Evolutionary conservation across 2,888 invertebrate species (phyloP).

Genomic region (Catocala sponsa): DNA sequence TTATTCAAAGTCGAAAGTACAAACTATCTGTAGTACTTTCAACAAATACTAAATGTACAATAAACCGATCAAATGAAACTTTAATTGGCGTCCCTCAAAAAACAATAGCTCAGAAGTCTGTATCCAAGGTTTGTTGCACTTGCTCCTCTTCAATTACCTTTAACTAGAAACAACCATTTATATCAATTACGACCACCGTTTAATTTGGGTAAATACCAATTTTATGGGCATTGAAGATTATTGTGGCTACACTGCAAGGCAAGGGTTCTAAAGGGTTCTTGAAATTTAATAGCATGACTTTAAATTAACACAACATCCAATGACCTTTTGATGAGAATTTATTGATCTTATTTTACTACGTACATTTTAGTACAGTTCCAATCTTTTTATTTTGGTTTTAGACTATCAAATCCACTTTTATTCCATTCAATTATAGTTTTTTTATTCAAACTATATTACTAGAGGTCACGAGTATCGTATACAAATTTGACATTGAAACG

Average conservation of each 20-base stretch:
- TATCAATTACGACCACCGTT: constrained; percentile 82
- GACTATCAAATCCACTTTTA: no score
- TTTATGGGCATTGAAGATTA: constrained; percentile 79
- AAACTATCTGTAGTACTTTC: not conserved
- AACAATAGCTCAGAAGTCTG: constrained; percentile 33
- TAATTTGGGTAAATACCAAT: constrained; percentile 86
- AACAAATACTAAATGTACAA: not conserved
- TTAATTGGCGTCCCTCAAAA: constrained; percentile 32
- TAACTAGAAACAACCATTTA: constrained; percentile 85
- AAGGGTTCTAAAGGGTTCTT: constrained; percentile 73
- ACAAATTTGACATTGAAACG: constrained; percentile 55
- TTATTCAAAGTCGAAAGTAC: not conserved
- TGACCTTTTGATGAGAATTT: constrained; percentile 73
- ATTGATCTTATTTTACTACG: constrained; percentile 54
- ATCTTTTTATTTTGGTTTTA: constrained; percentile 21
- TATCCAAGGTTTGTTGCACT: constrained; percentile 62
- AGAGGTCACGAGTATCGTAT: constrained; percentile 53
- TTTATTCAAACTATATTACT: constrained; percentile 35
- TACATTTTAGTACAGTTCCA: not conserved
- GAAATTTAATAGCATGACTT: constrained; percentile 73
- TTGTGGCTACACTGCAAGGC: constrained; percentile 66
- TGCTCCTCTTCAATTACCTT: constrained; percentile 76
- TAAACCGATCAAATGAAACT: constrained; percentile 37
- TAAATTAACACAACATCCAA: constrained; percentile 59
- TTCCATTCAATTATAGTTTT: constrained; percentile 11